phyloP scores from a whole-genome alignment of 2,113 vertebrate species.

The Heterocephalus glaber region DNA sequence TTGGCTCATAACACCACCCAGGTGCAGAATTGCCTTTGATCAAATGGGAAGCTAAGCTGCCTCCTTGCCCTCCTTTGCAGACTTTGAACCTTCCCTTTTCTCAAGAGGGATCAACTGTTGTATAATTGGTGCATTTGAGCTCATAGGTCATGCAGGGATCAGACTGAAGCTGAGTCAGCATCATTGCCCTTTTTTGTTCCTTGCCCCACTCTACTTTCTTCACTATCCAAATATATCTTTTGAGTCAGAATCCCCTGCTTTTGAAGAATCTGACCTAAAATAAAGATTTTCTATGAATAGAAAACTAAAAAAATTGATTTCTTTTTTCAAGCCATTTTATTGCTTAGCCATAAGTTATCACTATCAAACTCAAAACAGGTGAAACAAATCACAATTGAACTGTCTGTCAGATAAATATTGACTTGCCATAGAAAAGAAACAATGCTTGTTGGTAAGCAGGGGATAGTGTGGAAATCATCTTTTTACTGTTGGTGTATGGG shows the following conservation, averaged over 20 bases:
- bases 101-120: neutral
- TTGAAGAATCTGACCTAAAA: constrained; percentile 7
- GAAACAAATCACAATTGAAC: constrained; percentile 39
- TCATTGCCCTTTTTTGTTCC: neutral
- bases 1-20: neutral
- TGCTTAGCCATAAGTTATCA: neutral
- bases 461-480: constrained; percentile 52
- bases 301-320: constrained; percentile 41
- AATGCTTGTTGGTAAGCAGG: constrained; percentile 41
- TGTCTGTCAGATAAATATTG: constrained; percentile 41
- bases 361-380: constrained; percentile 52
- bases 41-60: neutral
- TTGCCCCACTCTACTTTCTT: neutral
- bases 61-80: neutral
- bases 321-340: constrained; percentile 57
- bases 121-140: neutral
- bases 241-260: neutral
- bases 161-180: neutral
- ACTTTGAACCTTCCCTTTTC: neutral
- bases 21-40: neutral
- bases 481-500: constrained; percentile 32
- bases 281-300: neutral
- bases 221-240: neutral
- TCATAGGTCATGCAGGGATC: neutral
- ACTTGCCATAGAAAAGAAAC: constrained; percentile 41